Conservation (phyloP, 2,888 invertebrate genomes). For the Monochamus alternatus region DNA sequence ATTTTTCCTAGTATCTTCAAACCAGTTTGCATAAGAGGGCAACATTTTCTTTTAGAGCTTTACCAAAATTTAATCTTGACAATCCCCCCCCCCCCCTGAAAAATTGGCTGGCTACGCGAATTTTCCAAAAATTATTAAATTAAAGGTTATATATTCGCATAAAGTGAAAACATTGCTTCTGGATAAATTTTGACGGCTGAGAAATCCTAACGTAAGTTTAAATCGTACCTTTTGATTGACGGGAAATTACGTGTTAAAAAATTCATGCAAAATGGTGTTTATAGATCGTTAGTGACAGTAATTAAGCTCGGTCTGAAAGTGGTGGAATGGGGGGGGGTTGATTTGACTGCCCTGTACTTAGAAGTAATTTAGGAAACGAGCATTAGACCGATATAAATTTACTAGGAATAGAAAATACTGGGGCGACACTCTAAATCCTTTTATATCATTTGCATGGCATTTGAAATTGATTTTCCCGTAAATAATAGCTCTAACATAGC, state of each 20-base stretch:
- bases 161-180: too few species aligned
- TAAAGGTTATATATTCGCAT: too few species aligned
- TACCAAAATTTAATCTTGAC: too few species aligned
- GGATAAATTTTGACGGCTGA: too few species aligned
- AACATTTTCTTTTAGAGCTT: too few species aligned
- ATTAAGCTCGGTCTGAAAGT: background rate
- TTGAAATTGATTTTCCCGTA: slow-evolving; percentile 64
- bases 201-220: too few species aligned
- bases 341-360: slow-evolving; percentile 39
- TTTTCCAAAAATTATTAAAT: too few species aligned
- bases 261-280: background rate
- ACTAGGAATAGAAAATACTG: slow-evolving; percentile 42
- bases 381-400: slow-evolving; percentile 49
- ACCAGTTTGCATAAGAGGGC: too few species aligned
- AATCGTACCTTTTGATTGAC: background rate
- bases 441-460: slow-evolving; percentile 62
- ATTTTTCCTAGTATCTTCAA: too few species aligned
- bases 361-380: slow-evolving; percentile 61
- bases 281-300: background rate
- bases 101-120: too few species aligned
- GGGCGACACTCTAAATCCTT: slow-evolving; percentile 59
- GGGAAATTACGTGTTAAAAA: background rate
- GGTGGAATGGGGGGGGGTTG: background rate
- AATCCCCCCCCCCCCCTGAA: too few species aligned
- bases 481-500: slow-evolving; percentile 56